Evolutionary conservation across 2,797 vertebrate species (phyloP).

Genomic region (Vipera latastei): DNA sequence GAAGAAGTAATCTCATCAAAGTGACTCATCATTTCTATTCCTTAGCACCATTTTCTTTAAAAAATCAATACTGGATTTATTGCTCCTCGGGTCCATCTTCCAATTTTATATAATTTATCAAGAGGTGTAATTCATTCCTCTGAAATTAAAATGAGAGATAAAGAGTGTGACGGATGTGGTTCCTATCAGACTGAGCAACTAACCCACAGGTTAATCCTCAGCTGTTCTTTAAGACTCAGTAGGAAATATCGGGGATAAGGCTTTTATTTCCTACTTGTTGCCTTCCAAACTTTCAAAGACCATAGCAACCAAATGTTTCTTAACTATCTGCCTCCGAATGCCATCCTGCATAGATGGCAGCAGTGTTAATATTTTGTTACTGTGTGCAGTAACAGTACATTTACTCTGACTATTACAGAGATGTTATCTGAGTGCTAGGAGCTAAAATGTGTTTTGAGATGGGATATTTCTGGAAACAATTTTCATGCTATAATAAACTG

Average conservation of each 20-base stretch:
- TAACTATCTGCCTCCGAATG: not conserved
- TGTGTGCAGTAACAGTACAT: not conserved
- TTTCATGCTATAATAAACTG: constrained; percentile 9
- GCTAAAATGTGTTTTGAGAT: constrained; percentile 29
- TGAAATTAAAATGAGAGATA: not conserved
- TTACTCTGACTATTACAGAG: constrained; percentile 17
- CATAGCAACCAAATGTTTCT: not conserved
- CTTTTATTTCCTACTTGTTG: not conserved
- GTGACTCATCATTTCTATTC: not conserved
- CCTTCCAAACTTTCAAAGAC: not conserved
- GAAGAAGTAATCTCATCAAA: not conserved
- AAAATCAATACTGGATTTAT: not conserved
- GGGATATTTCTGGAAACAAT: constrained; percentile 24
- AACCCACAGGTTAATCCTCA: not conserved
- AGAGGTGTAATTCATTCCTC: not conserved
- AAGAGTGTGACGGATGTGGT: not conserved
- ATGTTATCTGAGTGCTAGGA: not conserved
- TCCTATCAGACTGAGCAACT: not conserved
- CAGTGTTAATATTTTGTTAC: not conserved
- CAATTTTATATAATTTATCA: not conserved
- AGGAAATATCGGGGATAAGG: not conserved
- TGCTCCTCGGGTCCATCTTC: not conserved
- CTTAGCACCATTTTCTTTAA: not conserved
- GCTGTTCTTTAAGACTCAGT: not conserved
- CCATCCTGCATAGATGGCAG: not conserved